These are phyloP conservation scores for Arctia plantaginis DNA, from an alignment of 2,888 invertebrate species.

Conservation along the genomic window DNA sequence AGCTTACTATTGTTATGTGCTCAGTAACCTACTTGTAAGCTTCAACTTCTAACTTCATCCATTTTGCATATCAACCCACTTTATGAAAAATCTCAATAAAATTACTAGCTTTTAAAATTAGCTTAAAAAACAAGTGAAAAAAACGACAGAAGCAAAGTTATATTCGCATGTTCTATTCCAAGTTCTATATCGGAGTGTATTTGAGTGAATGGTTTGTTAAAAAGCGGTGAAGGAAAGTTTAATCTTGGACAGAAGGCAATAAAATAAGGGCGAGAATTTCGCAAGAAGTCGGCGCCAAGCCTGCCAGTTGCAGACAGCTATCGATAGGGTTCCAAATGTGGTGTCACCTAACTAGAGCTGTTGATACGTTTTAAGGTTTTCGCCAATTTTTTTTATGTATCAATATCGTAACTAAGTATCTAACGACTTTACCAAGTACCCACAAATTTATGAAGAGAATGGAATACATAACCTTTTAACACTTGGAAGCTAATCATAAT, in stretches of 20 bases:
- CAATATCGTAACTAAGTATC: no score
- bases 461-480: neutral
- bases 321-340: constrained; percentile 79
- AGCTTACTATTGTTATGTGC: no score
- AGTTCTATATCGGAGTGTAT: constrained; percentile 62
- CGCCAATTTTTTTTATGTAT: neutral
- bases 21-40: no score
- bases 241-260: constrained; percentile 84
- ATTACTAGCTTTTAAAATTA: neutral
- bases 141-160: constrained; percentile 29
- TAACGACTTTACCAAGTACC: no score
- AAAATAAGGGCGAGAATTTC: constrained; percentile 83
- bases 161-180: constrained; percentile 53
- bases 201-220: constrained; percentile 69
- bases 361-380: constrained; percentile 30
- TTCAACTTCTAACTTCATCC: neutral
- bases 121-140: neutral
- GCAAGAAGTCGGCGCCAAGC: constrained; percentile 79
- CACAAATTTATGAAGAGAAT: no score
- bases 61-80: fast-evolving
- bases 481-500: neutral
- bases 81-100: neutral
- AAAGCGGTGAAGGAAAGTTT: constrained; percentile 75
- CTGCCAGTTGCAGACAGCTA: constrained; percentile 84
- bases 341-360: constrained; percentile 62